Evolutionary conservation across 2,797 vertebrate species (phyloP), one percentile per base, ranked within the genome.

Genomic region (Dryobates pubescens): DNA sequence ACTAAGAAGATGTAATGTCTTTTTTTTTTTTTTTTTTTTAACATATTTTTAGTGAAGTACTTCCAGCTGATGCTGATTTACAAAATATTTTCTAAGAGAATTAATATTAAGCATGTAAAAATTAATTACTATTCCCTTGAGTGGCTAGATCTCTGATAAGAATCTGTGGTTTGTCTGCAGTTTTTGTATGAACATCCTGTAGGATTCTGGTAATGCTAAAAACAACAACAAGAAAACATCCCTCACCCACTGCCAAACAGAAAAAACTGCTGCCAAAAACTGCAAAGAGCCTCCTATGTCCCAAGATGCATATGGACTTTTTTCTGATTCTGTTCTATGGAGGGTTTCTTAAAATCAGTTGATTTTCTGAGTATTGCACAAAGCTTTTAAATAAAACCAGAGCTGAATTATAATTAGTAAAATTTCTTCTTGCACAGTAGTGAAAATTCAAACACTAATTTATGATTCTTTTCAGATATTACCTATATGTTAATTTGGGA

Each of bases 151-250:
- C 49, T 78, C 67, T 1, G 78, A 94, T 94, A 94, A 92, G 85
- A 81, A 94, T 96, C 89, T 89, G 53, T 69, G 49, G 57, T 83
- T 64, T 88, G 79, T 90, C 88, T 93, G 89, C 80, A 70, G 7
- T 75, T 92, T 94, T 95, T 65, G 3, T 76, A 20, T 90, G 76
- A 76, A 90, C 79, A 93, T 94, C 90, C 93, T 92, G 87, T 64
- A 76, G 62, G 45, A 74, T 93, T 93, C 88, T 92, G 77, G 65
- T 93, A 90, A 90, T 53, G 19, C 32, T 34, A 45, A 93, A 88
- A 88, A 13, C 77, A 92, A 85, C 34, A 77, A 54, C 64, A 85
- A 80, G 43, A 64, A 91, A 85, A 83, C 63, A 72, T 26, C 34
- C 54, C 17, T 7, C 8, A 15, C 12, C 32, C 29, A 27, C 45